A percentile compares a stretch with the other conserved stretches of the same genome.
phyloP scores from a whole-genome alignment of 2,888 invertebrate species.

The Pristionchus exspectatus region DNA sequence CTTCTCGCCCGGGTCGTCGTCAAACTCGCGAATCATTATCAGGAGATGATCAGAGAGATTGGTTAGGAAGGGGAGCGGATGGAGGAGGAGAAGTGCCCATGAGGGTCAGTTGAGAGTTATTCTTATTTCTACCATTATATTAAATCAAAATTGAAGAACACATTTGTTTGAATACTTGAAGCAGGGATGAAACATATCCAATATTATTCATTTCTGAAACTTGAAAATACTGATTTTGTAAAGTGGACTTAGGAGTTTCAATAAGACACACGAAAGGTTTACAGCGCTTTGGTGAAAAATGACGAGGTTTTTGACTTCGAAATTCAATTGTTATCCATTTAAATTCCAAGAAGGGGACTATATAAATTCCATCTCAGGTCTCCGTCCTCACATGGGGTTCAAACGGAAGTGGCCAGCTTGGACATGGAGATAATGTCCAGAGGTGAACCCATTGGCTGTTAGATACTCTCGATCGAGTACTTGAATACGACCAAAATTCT shows the following conservation, averaged over 20 bases:
- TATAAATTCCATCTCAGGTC: not conserved
- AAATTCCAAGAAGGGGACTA: not conserved
- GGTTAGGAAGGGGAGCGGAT: conserved; percentile 41
- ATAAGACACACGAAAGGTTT: no score
- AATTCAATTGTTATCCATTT: no score
- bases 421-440: conserved; percentile 49
- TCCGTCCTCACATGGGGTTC: conserved; percentile 43
- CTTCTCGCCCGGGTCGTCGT: not conserved
- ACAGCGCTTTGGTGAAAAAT: no score
- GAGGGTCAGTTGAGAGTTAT: not conserved
- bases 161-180: not conserved
- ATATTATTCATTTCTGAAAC: no score
- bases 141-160: no score
- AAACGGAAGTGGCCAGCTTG: conserved; percentile 47
- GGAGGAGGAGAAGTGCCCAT: conserved; percentile 13
- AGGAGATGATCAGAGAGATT: not conserved
- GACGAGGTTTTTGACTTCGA: no score
- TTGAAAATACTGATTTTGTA: no score
- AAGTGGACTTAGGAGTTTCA: no score
- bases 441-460: not conserved
- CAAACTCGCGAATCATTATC: not conserved
- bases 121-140: not conserved
- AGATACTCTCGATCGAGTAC: not conserved
- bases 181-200: no score
- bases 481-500: not conserved